Conservation (phyloP, 2,797 vertebrate genomes). For the Babyrousa celebensis region DNA sequence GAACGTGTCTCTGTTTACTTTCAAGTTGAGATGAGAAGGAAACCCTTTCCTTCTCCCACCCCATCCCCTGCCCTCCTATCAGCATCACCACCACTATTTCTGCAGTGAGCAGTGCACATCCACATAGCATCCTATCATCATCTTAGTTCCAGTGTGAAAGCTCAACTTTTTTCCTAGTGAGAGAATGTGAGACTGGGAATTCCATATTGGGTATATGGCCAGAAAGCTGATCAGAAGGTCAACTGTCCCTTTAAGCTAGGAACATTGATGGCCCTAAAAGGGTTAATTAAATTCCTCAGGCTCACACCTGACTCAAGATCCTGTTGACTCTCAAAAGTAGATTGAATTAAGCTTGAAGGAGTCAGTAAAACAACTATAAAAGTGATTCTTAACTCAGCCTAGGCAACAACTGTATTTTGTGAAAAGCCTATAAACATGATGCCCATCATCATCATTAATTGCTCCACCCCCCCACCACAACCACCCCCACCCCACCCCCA, state of each 20-base stretch:
- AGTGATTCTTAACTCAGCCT: conserved; percentile 34
- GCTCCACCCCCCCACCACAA: no score
- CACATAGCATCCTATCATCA: not conserved
- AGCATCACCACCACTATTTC: not conserved
- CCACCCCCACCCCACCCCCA: no score
- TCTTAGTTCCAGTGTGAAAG: conserved; percentile 31
- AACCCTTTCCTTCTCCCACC: not conserved
- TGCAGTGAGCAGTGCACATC: not conserved
- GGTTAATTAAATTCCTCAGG: conserved; percentile 22
- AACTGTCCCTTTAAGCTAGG: not conserved
- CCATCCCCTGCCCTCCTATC: not conserved
- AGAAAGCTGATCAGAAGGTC: not conserved
- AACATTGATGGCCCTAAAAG: conserved; percentile 2
- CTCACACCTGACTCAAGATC: not conserved
- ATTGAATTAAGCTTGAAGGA: conserved; percentile 57
- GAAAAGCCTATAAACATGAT: conserved; percentile 48
- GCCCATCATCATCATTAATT: not conserved
- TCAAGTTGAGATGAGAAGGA: conserved; percentile 52
- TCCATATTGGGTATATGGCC: not conserved
- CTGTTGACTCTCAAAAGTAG: conserved; percentile 60
- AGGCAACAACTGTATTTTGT: conserved; percentile 44
- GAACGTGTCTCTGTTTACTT: conserved; percentile 47
- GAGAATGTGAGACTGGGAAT: not conserved
- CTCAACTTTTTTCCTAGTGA: not conserved
- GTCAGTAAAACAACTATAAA: not conserved